Percentiles rank a stretch among this genome's conserved stretches.
phyloP scores from a whole-genome alignment of 2,113 vertebrate genomes.

The Myxocyprinus asiaticus region DNA sequence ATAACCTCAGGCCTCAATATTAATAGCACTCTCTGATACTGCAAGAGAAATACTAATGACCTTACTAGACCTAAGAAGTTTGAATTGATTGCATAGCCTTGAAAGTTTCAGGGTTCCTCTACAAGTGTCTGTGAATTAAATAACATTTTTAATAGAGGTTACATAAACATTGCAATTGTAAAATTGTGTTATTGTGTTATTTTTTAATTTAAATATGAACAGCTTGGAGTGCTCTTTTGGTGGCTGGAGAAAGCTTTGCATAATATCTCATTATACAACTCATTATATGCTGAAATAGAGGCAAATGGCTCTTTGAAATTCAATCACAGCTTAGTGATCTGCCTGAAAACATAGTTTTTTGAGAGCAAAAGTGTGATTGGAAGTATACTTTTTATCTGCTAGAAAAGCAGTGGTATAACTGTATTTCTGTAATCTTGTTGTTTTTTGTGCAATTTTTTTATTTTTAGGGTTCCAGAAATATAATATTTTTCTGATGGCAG shows the following conservation, averaged over 20 bases:
- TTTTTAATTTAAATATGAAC: constrained; percentile 19
- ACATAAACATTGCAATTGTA: background rate
- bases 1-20: constrained; percentile 31
- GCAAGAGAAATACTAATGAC: background rate
- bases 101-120: constrained; percentile 1
- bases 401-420: background rate
- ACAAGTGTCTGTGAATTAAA: constrained; percentile 5
- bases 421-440: background rate
- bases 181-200: background rate
- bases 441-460: background rate
- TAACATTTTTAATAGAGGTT: background rate
- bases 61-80: background rate
- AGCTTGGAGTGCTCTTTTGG: constrained; percentile 12
- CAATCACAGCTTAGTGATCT: constrained; percentile 18
- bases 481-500: background rate
- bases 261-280: constrained; percentile 36
- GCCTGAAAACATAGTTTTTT: constrained; percentile 28
- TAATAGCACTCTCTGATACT: constrained; percentile 14
- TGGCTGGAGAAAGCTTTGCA: constrained; percentile 31
- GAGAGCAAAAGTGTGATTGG: background rate
- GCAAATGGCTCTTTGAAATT: constrained; percentile 9
- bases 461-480: background rate
- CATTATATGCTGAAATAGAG: constrained; percentile 15
- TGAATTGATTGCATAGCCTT: background rate
- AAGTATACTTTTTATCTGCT: background rate